Evolutionary conservation across 2,797 vertebrate genomes (phyloP).

Genomic region (Poeciliopsis paucimaculata): DNA sequence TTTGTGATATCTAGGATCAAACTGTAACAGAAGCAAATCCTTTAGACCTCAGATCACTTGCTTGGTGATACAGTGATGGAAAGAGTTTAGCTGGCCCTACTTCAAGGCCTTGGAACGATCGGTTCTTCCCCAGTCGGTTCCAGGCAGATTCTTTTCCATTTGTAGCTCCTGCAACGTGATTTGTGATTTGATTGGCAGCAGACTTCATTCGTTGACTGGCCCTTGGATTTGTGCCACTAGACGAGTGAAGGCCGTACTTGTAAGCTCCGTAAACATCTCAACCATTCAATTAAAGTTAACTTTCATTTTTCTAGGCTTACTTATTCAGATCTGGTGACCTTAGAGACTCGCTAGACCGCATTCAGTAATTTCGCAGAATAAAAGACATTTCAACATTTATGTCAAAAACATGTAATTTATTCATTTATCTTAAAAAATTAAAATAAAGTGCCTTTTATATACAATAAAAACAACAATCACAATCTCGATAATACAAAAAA

Average conservation of each 20-base stretch:
- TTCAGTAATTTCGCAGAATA: neutral
- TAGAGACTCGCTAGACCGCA: neutral
- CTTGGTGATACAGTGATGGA: neutral
- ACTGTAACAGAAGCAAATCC: neutral
- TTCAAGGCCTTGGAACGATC: no score
- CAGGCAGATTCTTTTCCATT: no score
- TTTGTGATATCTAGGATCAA: neutral
- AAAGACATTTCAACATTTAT: slow-evolving; percentile 20
- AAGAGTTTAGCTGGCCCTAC: no score
- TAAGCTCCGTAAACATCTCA: no score
- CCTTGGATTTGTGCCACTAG: no score
- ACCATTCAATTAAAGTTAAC: no score
- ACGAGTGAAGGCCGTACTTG: no score
- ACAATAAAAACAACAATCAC: slow-evolving; percentile 84
- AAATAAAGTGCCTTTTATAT: slow-evolving; percentile 87
- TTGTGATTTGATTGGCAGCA: no score
- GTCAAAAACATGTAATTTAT: slow-evolving; percentile 78
- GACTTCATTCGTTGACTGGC: no score
- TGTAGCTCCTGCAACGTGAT: no score
- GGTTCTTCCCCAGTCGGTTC: no score
- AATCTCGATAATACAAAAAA: slow-evolving; percentile 83
- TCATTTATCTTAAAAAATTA: slow-evolving; percentile 82
- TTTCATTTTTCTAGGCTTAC: neutral
- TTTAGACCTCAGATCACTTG: neutral
- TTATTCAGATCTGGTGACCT: neutral